Evolutionary conservation across 2,113 vertebrate genomes (phyloP).

Genomic region (Odontesthes bonariensis): DNA sequence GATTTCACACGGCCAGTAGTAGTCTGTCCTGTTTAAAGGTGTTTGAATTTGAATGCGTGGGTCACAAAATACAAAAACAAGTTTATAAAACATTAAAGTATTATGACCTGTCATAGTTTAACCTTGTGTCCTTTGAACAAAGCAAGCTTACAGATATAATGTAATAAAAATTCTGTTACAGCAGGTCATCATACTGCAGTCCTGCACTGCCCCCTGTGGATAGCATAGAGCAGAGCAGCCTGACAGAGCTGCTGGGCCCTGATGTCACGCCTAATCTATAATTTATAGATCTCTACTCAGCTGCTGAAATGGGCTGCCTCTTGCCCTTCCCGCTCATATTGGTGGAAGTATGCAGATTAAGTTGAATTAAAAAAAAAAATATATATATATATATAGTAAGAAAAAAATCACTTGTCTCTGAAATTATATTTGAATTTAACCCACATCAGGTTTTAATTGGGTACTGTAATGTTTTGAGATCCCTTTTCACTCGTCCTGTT

Average conservation of each 20-base stretch:
- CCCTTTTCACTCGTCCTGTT: conserved; percentile 28
- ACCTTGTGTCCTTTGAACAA: too few relatives aligned
- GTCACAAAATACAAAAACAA: too few relatives aligned
- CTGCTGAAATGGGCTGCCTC: conserved; percentile 44
- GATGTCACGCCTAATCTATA: conserved; percentile 70
- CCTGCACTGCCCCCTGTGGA: conserved; percentile 79
- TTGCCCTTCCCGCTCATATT: background rate
- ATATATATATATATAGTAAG: too few relatives aligned
- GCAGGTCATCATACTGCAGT: conserved; percentile 24
- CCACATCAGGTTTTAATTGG: background rate
- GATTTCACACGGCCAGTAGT: too few relatives aligned
- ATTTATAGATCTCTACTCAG: conserved; percentile 67
- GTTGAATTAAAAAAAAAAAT: too few relatives aligned
- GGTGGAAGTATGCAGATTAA: background rate
- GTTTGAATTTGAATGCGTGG: too few relatives aligned
- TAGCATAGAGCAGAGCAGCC: conserved; percentile 61
- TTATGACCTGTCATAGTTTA: too few relatives aligned
- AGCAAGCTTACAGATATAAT: too few relatives aligned
- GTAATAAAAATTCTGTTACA: too few relatives aligned
- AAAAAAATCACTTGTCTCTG: background rate
- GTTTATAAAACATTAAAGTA: too few relatives aligned
- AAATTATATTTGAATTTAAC: conserved; percentile 31
- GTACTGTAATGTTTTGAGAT: background rate
- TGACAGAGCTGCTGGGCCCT: conserved; percentile 1
- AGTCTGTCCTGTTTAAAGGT: too few relatives aligned